phyloP scores from a whole-genome alignment of 2,113 vertebrate species.

The Lasiurus cinereus region DNA sequence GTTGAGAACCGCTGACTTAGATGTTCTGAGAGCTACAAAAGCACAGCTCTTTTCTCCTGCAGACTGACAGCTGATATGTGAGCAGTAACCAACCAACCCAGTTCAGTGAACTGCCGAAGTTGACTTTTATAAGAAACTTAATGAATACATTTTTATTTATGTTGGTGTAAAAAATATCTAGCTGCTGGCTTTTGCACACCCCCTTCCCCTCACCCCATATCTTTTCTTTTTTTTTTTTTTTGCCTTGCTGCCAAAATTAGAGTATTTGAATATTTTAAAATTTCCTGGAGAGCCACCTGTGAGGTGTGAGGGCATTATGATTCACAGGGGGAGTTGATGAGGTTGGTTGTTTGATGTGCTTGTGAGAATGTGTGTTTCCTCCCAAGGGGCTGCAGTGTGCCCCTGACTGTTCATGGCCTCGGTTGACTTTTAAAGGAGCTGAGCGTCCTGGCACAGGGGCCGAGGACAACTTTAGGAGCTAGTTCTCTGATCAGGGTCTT shows the following conservation, averaged over 20 bases:
- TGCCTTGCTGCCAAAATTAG: conserved; percentile 68
- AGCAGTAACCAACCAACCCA: conserved; percentile 63
- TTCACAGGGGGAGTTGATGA: neutral
- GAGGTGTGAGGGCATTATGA: neutral
- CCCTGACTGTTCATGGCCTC: neutral
- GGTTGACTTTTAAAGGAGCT: neutral
- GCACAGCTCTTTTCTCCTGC: neutral
- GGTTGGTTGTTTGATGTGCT: neutral
- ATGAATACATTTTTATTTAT: conserved; percentile 75
- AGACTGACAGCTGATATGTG: conserved; percentile 60
- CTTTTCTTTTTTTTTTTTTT: neutral
- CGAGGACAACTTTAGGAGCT: neutral
- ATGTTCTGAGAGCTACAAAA: conserved; percentile 54
- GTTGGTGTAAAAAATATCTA: conserved; percentile 69
- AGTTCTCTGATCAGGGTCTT: neutral
- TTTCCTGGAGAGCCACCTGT: conserved; percentile 59
- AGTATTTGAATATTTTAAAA: conserved; percentile 68
- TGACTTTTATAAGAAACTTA: conserved; percentile 65
- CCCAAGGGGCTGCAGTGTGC: rapidly evolving
- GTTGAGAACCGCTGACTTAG: neutral
- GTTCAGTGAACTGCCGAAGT: conserved; percentile 57
- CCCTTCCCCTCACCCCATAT: no score
- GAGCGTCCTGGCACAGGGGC: neutral
- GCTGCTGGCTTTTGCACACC: conserved; percentile 23
- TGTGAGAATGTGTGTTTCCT: neutral